Conservation (phyloP, 2,113 vertebrate species). For the Halichoeres trimaculatus region DNA sequence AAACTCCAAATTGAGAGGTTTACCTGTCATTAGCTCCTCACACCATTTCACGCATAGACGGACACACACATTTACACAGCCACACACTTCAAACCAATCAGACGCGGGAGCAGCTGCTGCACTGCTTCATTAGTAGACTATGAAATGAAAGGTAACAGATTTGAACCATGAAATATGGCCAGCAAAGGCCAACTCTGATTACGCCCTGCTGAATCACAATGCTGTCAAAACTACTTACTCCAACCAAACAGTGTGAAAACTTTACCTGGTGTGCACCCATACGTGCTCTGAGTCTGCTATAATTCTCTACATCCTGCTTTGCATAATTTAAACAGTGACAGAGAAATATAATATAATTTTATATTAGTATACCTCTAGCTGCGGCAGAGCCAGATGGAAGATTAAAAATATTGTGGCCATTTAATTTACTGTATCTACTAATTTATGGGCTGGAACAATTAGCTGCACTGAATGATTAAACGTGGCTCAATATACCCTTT, state of each 20-base stretch:
- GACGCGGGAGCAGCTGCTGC: slow-evolving; percentile 18
- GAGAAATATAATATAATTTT: neutral
- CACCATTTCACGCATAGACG: neutral
- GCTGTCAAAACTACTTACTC: neutral
- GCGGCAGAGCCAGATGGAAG: neutral
- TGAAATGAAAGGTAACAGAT: slow-evolving; percentile 54
- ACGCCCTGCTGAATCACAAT: slow-evolving; percentile 6
- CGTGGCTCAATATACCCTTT: too few species aligned
- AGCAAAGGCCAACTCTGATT: slow-evolving; percentile 14
- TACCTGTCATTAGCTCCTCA: slow-evolving; percentile 28
- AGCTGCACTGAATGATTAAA: too few species aligned
- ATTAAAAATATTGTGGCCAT: neutral
- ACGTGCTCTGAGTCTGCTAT: neutral
- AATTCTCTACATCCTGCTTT: neutral
- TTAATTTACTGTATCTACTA: neutral
- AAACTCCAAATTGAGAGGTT: slow-evolving; percentile 40
- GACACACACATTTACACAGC: neutral
- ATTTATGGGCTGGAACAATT: neutral
- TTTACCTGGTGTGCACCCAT: neutral
- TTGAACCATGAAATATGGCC: slow-evolving; percentile 31
- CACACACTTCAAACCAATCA: slow-evolving; percentile 36
- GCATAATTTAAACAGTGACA: neutral
- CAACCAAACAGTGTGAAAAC: neutral
- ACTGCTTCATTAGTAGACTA: slow-evolving; percentile 41
- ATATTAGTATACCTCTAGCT: neutral